Evolutionary conservation across 64 coral and sea anemone species (phyloP).

Genomic region (Stylophora pistillata): DNA sequence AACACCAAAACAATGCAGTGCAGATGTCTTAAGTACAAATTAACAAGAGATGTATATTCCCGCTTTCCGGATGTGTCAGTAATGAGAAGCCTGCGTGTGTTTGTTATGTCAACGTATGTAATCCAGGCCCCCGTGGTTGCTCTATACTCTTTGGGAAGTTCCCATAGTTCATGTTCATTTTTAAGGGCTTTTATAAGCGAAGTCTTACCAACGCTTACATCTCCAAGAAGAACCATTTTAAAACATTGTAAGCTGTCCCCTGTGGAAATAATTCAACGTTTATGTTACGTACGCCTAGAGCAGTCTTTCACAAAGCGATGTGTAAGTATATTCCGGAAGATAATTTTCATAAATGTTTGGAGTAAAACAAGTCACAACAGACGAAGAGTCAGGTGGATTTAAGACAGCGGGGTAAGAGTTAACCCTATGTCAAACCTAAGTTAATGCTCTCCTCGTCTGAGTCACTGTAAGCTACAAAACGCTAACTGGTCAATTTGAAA

Average conservation of each 20-base stretch:
- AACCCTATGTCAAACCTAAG: too few relatives aligned
- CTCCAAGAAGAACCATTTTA: constrained; percentile 77
- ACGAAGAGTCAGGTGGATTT: too few relatives aligned
- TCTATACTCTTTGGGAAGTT: constrained; percentile 11
- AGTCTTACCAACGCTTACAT: constrained; percentile 68
- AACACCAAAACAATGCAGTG: constrained; percentile 76
- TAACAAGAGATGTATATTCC: constrained; percentile 10
- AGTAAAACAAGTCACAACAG: too few relatives aligned
- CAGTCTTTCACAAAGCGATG: too few relatives aligned
- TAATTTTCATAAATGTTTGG: too few relatives aligned
- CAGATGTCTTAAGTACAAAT: constrained; percentile 57
- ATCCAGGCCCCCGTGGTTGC: constrained; percentile 51
- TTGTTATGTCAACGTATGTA: constrained; percentile 34
- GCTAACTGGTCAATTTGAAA: too few relatives aligned
- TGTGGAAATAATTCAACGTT: background rate
- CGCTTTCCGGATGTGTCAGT: constrained; percentile 58
- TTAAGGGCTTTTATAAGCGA: constrained; percentile 47
- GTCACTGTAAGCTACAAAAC: too few relatives aligned
- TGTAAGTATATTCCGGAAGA: too few relatives aligned
- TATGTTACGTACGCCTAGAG: too few relatives aligned
- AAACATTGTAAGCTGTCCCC: constrained; percentile 17
- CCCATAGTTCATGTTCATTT: constrained; percentile 14
- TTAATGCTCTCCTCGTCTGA: too few relatives aligned
- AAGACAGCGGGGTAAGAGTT: too few relatives aligned
- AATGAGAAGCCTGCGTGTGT: constrained; percentile 52